phyloP scores from a whole-genome alignment of 1,140 invertebrate genomes.

The Thaumatotibia leucotreta region DNA sequence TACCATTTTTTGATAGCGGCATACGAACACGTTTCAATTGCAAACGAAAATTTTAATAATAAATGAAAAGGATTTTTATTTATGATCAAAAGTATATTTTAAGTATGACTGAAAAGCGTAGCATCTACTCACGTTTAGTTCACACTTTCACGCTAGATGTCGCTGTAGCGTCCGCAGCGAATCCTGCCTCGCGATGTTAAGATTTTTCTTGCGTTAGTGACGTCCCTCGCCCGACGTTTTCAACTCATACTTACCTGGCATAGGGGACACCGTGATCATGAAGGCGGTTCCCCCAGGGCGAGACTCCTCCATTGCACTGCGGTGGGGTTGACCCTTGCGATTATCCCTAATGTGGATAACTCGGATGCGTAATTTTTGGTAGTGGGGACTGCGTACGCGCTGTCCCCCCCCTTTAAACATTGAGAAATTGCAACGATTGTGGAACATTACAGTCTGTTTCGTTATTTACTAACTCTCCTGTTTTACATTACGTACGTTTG shows the following conservation, averaged over 20 bases:
- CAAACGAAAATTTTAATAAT: no score
- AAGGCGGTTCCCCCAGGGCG: slow-evolving; percentile 72
- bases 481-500: no score
- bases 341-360: slow-evolving; percentile 84
- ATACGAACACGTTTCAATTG: no score
- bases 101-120: background rate
- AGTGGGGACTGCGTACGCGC: slow-evolving; percentile 66
- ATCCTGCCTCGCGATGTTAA: background rate
- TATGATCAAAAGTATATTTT: no score
- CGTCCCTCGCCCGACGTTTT: background rate
- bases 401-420: no score
- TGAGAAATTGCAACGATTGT: no score
- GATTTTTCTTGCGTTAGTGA: background rate
- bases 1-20: no score
- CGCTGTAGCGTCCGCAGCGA: background rate
- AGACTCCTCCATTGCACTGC: slow-evolving; percentile 84
- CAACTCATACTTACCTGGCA: background rate
- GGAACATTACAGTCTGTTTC: no score
- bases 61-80: no score
- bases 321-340: slow-evolving; percentile 84
- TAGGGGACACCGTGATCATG: background rate
- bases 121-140: background rate
- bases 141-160: background rate
- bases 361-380: slow-evolving; percentile 84
- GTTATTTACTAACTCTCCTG: no score